Conservation (phyloP, 2,888 invertebrate genomes). For the Ernsta delagoae region DNA sequence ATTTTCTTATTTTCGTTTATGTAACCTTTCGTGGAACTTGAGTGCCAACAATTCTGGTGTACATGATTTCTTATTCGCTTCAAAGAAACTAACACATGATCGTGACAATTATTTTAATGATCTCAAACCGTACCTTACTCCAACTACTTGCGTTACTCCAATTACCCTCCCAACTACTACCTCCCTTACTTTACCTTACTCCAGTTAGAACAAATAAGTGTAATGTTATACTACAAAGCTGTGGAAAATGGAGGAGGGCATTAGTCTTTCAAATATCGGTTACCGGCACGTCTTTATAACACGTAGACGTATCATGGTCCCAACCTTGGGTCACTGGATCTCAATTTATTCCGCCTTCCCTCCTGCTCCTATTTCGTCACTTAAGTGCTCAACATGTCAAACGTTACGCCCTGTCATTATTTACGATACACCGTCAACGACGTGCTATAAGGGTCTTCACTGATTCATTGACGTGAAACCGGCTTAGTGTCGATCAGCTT, state of each 20-base stretch:
- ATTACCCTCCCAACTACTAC: too few species aligned
- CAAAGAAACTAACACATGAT: too few species aligned
- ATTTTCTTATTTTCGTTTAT: background rate
- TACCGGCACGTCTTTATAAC: background rate
- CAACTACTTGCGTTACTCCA: too few species aligned
- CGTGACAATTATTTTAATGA: too few species aligned
- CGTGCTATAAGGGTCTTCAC: constrained; percentile 15
- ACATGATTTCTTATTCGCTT: too few species aligned
- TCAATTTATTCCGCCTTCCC: constrained; percentile 27
- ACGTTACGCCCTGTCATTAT: constrained; percentile 33
- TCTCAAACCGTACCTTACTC: too few species aligned
- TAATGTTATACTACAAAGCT: too few species aligned
- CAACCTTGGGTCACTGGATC: constrained; percentile 33
- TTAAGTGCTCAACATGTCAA: constrained; percentile 34
- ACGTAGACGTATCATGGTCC: constrained; percentile 13
- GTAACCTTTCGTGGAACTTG: background rate
- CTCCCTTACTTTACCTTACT: too few species aligned
- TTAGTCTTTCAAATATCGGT: background rate
- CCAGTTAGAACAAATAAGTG: too few species aligned
- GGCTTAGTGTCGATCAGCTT: background rate
- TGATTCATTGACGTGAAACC: constrained; percentile 14
- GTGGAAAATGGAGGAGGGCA: too few species aligned
- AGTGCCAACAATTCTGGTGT: background rate
- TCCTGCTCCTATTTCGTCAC: constrained; percentile 36
- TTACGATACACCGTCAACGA: constrained; percentile 30